Evolutionary conservation across 2,888 invertebrate genomes (phyloP).

Genomic region (Meliscaeva auricollis): DNA sequence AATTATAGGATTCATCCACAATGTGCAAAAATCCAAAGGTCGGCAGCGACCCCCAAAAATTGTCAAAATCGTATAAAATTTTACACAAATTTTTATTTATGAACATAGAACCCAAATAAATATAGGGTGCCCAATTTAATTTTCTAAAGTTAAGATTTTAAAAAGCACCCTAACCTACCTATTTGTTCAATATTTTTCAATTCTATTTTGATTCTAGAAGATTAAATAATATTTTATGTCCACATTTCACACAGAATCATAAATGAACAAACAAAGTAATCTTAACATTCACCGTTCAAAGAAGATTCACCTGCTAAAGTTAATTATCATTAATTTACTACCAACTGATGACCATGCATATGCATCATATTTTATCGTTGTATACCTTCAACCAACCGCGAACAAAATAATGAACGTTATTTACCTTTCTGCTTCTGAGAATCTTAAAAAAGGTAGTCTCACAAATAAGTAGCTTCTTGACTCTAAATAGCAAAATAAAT

Average conservation of each 20-base stretch:
- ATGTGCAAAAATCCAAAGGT: too few species aligned
- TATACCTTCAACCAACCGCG: slow-evolving; percentile 8
- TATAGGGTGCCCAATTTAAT: too few species aligned
- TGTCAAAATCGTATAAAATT: too few species aligned
- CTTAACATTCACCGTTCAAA: slow-evolving; percentile 11
- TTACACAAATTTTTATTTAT: too few species aligned
- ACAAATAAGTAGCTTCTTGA: slow-evolving; percentile 1
- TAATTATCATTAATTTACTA: neutral
- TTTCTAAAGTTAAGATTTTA: too few species aligned
- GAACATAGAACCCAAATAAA: too few species aligned
- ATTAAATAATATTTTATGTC: slow-evolving; percentile 5
- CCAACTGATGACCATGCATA: slow-evolving; percentile 15
- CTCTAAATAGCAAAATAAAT: slow-evolving; percentile 26
- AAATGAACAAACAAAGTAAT: slow-evolving; percentile 6
- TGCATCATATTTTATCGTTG: neutral
- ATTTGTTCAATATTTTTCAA: neutral
- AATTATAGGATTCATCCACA: too few species aligned
- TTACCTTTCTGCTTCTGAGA: slow-evolving; percentile 44
- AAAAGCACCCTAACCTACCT: too few species aligned
- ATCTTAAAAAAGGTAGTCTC: neutral
- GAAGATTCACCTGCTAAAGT: neutral
- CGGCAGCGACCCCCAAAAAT: too few species aligned
- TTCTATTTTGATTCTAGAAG: neutral
- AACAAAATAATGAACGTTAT: slow-evolving; percentile 46
- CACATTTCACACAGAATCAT: neutral